Conservation (phyloP, 1,140 invertebrate species). For the Batillaria attramentaria region DNA sequence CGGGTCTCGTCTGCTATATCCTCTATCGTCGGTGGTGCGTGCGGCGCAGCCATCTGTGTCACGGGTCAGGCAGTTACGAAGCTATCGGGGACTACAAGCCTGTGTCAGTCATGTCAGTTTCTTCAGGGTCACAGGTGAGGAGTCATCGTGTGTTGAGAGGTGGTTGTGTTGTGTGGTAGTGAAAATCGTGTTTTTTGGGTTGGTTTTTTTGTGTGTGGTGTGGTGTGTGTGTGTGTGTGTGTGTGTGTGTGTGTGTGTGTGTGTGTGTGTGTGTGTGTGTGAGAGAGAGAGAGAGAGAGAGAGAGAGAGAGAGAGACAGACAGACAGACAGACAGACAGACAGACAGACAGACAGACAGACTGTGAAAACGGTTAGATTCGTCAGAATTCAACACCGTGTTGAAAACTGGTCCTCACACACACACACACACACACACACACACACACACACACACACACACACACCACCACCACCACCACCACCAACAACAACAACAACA, state of each 20-base stretch:
- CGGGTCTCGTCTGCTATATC: slow-evolving; percentile 40
- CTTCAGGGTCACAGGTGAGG: slow-evolving; percentile 52
- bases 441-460: slow-evolving; percentile 16
- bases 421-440: neutral
- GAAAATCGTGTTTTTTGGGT: neutral
- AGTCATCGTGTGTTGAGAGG: neutral
- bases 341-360: neutral
- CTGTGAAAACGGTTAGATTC: neutral
- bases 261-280: slow-evolving; percentile 14
- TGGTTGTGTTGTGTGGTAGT: neutral
- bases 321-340: neutral
- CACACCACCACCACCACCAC: too few relatives aligned
- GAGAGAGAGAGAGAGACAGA: slow-evolving; percentile 17
- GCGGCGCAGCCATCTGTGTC: slow-evolving; percentile 35
- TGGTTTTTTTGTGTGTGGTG: neutral
- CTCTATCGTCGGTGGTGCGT: slow-evolving; percentile 38
- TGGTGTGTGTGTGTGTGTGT: neutral
- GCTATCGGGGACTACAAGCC: slow-evolving; percentile 58
- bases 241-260: slow-evolving; percentile 15
- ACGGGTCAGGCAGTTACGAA: slow-evolving; percentile 39
- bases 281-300: slow-evolving; percentile 1
- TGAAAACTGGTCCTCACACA: neutral
- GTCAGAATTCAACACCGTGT: neutral
- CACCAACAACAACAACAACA: too few relatives aligned
- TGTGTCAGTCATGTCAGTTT: slow-evolving; percentile 52